These are phyloP conservation scores for Ginglymostoma cirratum DNA, from an alignment of 2,113 vertebrate genomes.

Conservation along the genomic window DNA sequence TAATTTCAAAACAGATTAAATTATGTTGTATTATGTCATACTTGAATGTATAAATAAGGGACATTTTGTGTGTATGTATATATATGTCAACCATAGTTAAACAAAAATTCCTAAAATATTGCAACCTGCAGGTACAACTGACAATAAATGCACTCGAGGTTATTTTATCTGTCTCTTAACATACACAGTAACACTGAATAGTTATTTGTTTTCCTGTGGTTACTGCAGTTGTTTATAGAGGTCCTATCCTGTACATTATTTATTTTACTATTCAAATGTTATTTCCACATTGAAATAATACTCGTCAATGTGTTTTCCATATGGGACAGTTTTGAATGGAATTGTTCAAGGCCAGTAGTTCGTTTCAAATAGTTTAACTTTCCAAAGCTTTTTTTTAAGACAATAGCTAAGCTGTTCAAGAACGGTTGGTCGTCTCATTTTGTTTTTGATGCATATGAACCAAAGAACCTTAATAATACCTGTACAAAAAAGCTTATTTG, in stretches of 20 bases:
- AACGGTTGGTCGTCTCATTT: constrained; percentile 39
- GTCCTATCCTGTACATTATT: neutral
- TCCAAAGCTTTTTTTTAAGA: neutral
- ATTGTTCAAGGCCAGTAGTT: neutral
- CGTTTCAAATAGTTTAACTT: neutral
- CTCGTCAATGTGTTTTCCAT: neutral
- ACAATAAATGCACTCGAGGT: neutral
- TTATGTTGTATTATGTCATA: neutral
- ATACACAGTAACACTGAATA: neutral
- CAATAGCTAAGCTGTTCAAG: neutral
- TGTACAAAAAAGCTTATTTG: constrained; percentile 27
- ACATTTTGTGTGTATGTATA: neutral
- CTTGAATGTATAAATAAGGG: neutral
- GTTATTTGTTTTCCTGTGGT: neutral
- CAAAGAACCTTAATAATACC: constrained; percentile 3
- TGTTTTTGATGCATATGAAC: constrained; percentile 29
- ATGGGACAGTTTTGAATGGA: neutral
- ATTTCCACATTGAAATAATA: neutral
- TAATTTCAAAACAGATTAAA: neutral
- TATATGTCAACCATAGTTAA: neutral
- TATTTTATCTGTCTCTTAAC: neutral
- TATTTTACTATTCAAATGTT: neutral
- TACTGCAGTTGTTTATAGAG: neutral
- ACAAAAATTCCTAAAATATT: neutral
- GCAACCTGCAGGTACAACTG: neutral